Conservation (phyloP, 2,888 invertebrate species). For the Dasysyrphus tricinctus region DNA sequence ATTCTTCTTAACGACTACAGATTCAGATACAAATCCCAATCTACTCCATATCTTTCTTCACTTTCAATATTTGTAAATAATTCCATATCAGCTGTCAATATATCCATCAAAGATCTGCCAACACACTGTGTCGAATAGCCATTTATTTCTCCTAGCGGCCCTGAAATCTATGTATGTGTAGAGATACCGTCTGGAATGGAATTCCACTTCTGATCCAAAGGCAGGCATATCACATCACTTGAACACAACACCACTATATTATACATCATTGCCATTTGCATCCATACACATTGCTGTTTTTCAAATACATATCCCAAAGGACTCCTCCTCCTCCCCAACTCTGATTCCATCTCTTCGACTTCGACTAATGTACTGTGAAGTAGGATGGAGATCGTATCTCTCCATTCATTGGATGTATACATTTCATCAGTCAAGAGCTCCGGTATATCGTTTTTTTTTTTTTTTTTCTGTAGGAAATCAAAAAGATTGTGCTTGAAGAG, state of each 20-base stretch:
- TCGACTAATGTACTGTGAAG: slow-evolving; percentile 64
- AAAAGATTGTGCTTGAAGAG: slow-evolving; percentile 30
- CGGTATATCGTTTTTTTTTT: slow-evolving; percentile 9
- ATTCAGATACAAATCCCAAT: no score
- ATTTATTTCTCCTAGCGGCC: slow-evolving; percentile 34
- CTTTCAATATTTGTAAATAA: slow-evolving; percentile 54
- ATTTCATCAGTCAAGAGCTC: slow-evolving; percentile 48
- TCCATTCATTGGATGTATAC: slow-evolving; percentile 41
- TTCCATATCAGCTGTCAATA: slow-evolving; percentile 60
- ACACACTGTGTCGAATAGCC: slow-evolving; percentile 30
- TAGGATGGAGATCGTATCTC: slow-evolving; percentile 57
- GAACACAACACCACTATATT: slow-evolving; percentile 9
- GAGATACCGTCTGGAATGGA: slow-evolving; percentile 30
- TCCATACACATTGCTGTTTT: slow-evolving; percentile 16
- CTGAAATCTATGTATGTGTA: background rate
- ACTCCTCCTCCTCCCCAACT: background rate
- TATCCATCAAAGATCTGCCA: slow-evolving; percentile 56
- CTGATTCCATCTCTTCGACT: background rate
- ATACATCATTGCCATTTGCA: slow-evolving; percentile 15
- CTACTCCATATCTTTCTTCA: slow-evolving; percentile 23
- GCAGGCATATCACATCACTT: slow-evolving; percentile 58
- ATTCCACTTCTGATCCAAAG: slow-evolving; percentile 57
- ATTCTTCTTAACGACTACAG: background rate
- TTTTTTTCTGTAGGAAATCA: slow-evolving; percentile 5
- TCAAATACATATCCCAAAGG: slow-evolving; percentile 9